Evolutionary conservation across 2,888 invertebrate genomes (phyloP), one percentile per base, ranked within the genome.

Genomic region (Tineola bisselliella): DNA sequence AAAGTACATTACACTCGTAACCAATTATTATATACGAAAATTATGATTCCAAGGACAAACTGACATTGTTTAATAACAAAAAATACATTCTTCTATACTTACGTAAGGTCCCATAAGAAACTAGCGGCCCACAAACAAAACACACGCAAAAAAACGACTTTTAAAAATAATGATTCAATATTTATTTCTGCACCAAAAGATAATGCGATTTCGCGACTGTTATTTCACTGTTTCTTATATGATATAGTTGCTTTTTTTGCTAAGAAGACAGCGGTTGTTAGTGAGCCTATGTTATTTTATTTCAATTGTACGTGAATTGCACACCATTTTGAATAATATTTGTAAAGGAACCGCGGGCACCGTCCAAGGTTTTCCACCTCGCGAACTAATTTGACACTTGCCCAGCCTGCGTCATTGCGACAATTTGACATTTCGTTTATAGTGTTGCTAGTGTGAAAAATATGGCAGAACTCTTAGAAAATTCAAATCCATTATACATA

Each of bases 321-420:
- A 17, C 48, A 48, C 15, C 44, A 17, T 48, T 48, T 48, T 17
- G 48, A 48, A 48, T 48, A 48, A 48, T 17, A 48, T 8, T 48
- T 17, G 8, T 17, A 13, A 12, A 48, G 48, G 13, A 48, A 48
- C 48, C 6, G 48, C 13, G 48, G 48, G 10, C 2, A 38, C 48
- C 15, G 48, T 15, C 48, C 48, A 48, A 48, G 48, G 48, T 17
- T 48, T 48, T 10, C 48, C 48, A 15, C 48, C 17, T 48, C 17
- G 13, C 48, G 48, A 17, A 13, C 17, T 18, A 18, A 54, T 25
- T 18, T 25, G 54, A 17, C 54, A 54, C 6, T 48, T 10, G 48
- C 48, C 19, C 54, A 18, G 70, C 65, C 75, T 82, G 74, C 84
- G 81, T 81, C 81, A 79, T 77, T 81, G 81, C 80, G 81, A 74